phyloP scores from a whole-genome alignment of 2,888 invertebrate genomes.

The Anoncus sp. region DNA sequence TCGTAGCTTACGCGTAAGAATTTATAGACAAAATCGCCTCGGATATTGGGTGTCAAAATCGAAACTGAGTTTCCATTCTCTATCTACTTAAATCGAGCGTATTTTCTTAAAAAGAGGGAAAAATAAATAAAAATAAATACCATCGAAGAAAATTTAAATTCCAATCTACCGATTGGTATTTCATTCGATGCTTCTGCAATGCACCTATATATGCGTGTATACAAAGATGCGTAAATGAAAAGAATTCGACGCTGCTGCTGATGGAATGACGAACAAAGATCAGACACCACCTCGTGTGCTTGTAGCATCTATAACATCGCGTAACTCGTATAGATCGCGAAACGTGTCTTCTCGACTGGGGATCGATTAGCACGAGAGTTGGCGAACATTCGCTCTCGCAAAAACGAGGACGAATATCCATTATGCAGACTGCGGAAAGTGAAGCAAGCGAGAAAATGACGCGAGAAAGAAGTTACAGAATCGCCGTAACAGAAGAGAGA shows the following conservation, averaged over 20 bases:
- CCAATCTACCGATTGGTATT: slow-evolving; percentile 49
- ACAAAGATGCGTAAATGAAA: slow-evolving; percentile 41
- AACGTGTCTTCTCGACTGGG: slow-evolving; percentile 44
- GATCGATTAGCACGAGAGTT: slow-evolving; percentile 70
- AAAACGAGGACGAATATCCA: slow-evolving; percentile 54
- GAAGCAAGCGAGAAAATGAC: slow-evolving; percentile 17
- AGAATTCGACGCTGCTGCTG: slow-evolving; percentile 35
- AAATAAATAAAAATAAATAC: slow-evolving; percentile 1
- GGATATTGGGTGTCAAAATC: too few species aligned
- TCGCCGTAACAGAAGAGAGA: slow-evolving; percentile 24
- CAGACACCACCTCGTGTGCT: slow-evolving; percentile 61
- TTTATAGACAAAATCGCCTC: too few species aligned
- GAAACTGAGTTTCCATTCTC: too few species aligned
- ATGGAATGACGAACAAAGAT: slow-evolving; percentile 71
- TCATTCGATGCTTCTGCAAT: slow-evolving; percentile 28
- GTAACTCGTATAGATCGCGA: slow-evolving; percentile 48
- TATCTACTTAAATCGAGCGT: too few species aligned
- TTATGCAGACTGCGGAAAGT: slow-evolving; percentile 35
- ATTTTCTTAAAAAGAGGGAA: too few species aligned
- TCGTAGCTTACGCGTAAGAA: too few species aligned
- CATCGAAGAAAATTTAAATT: slow-evolving; percentile 38
- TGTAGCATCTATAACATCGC: slow-evolving; percentile 18
- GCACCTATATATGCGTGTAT: neutral
- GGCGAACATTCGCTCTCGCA: slow-evolving; percentile 63
- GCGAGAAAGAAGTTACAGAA: slow-evolving; percentile 38